Evolutionary conservation across 2,888 invertebrate genomes (phyloP).

Genomic region (Chrysolina americana): DNA sequence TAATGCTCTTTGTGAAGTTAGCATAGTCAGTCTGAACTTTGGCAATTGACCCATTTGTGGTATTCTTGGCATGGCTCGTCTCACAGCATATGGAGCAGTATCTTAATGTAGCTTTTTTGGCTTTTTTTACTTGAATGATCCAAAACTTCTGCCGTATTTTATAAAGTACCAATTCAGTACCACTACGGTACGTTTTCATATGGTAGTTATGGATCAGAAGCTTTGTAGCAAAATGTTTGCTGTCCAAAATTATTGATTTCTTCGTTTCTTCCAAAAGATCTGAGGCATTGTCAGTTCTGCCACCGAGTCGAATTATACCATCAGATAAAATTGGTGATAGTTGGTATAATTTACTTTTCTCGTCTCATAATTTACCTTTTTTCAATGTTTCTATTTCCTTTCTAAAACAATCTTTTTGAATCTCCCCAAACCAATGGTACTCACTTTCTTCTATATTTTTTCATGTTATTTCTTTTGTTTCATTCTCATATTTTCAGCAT

Average conservation of each 20-base stretch:
- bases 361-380: too few relatives aligned
- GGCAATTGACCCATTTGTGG: background rate
- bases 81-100: background rate
- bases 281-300: background rate
- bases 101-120: background rate
- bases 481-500: background rate
- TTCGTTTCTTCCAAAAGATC: background rate
- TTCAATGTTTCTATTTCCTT: background rate
- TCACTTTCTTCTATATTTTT: background rate
- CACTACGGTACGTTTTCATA: too few relatives aligned
- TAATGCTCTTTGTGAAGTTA: too few relatives aligned
- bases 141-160: background rate
- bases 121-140: conserved; percentile 1
- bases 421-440: background rate
- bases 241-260: conserved; percentile 1
- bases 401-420: background rate
- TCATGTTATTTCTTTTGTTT: background rate
- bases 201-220: too few relatives aligned
- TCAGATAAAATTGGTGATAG: too few relatives aligned
- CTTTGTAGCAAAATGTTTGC: background rate
- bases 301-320: background rate
- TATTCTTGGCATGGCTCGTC: conserved; percentile 3
- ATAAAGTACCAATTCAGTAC: background rate
- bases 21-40: background rate
- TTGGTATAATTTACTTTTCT: too few relatives aligned